Conservation (phyloP, 2,797 vertebrate genomes). For the Chrosomus eos region DNA sequence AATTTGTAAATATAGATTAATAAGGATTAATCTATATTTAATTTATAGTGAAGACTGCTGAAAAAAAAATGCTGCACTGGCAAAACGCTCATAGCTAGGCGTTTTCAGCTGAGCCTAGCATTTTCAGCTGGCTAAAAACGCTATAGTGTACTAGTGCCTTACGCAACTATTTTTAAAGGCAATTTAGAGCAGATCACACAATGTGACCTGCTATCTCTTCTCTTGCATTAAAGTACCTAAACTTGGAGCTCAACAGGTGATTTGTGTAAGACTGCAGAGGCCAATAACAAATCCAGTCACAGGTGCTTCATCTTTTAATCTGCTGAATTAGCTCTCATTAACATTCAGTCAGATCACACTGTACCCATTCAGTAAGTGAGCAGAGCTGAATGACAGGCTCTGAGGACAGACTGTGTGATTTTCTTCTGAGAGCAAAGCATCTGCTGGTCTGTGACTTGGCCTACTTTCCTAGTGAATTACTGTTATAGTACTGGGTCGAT, state of each 20-base stretch:
- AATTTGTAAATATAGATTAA: too few relatives aligned
- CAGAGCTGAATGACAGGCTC: slow-evolving; percentile 32
- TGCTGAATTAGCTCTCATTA: slow-evolving; percentile 24
- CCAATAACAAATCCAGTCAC: slow-evolving; percentile 22
- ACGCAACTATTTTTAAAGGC: neutral
- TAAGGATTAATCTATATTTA: too few relatives aligned
- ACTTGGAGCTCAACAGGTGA: slow-evolving; percentile 31
- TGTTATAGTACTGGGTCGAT: slow-evolving; percentile 9
- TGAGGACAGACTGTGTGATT: slow-evolving; percentile 32
- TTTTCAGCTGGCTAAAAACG: too few relatives aligned
- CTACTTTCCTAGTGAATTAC: slow-evolving; percentile 41
- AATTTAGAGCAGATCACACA: slow-evolving; percentile 1
- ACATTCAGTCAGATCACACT: neutral
- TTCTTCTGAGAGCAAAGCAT: slow-evolving; percentile 40
- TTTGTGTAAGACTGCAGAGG: slow-evolving; percentile 4
- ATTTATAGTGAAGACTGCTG: too few relatives aligned
- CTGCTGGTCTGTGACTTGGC: slow-evolving; percentile 43
- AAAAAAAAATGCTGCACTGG: too few relatives aligned
- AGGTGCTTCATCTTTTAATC: slow-evolving; percentile 45
- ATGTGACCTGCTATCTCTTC: neutral
- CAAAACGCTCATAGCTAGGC: too few relatives aligned
- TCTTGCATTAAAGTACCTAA: neutral
- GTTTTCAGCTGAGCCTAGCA: too few relatives aligned
- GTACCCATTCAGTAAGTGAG: slow-evolving; percentile 37
- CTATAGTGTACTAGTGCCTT: too few relatives aligned